phyloP scores from a whole-genome alignment of 2,888 invertebrate genomes.

The Nasonovia ribisnigri region DNA sequence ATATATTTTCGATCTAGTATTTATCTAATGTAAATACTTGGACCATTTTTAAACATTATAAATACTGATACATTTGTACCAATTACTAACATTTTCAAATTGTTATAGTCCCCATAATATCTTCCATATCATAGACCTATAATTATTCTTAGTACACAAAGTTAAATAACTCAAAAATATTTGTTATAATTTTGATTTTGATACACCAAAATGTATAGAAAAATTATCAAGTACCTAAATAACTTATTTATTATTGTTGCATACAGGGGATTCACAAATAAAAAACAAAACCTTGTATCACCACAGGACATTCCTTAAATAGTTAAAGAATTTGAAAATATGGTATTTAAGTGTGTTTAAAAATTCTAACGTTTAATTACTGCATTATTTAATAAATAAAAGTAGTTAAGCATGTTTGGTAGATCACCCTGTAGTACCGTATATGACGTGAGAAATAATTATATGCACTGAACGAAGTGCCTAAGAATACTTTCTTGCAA shows the following conservation, averaged over 20 bases:
- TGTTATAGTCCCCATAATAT: background rate
- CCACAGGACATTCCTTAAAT: background rate
- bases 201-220: background rate
- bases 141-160: background rate
- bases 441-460: background rate
- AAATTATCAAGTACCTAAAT: background rate
- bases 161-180: background rate
- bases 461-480: background rate
- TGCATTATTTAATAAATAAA: background rate
- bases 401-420: background rate
- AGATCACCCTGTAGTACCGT: background rate
- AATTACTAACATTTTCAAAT: background rate
- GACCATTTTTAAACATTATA: background rate
- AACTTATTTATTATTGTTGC: background rate
- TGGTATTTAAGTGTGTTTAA: too few species aligned
- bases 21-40: background rate
- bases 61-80: background rate
- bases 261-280: background rate
- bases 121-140: background rate
- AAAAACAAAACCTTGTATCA: background rate
- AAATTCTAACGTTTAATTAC: background rate
- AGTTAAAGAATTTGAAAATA: too few species aligned
- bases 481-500: background rate
- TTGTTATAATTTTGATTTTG: too few species aligned
- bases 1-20: background rate